Evolutionary conservation across 2,888 invertebrate species (phyloP).

Genomic region (Exephanes ischioxanthus): DNA sequence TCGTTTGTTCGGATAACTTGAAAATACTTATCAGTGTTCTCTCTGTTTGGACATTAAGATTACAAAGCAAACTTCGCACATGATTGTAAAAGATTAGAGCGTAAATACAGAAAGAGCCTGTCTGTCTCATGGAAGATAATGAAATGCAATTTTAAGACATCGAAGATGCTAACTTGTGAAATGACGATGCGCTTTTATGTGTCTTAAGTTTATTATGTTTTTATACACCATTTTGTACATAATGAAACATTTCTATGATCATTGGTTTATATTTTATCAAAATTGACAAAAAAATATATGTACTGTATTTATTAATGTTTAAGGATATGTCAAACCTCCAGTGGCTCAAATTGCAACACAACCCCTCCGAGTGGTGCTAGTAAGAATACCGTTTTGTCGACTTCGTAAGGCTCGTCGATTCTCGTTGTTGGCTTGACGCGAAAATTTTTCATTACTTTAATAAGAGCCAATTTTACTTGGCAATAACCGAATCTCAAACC

Average conservation of each 20-base stretch:
- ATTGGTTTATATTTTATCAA: too few species aligned
- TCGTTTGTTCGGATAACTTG: background rate
- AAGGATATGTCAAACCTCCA: background rate
- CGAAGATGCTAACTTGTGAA: too few species aligned
- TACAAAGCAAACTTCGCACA: background rate
- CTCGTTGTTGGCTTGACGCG: conserved; percentile 79
- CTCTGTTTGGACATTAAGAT: background rate
- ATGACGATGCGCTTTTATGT: too few species aligned
- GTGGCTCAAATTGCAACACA: conserved; percentile 75
- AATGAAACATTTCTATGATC: too few species aligned
- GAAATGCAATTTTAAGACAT: background rate
- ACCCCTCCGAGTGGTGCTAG: conserved; percentile 76
- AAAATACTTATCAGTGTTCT: background rate
- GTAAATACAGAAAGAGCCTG: background rate
- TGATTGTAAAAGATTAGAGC: background rate
- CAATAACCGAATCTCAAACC: conserved; percentile 76
- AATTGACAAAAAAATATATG: too few species aligned
- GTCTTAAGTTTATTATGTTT: too few species aligned
- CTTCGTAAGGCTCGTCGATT: conserved; percentile 75
- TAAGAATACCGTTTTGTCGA: conserved; percentile 71
- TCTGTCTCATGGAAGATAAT: background rate
- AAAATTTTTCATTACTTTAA: conserved; percentile 80
- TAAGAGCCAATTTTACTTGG: conserved; percentile 83
- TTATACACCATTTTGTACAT: too few species aligned
- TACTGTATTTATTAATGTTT: too few species aligned